Evolutionary conservation across 1,140 invertebrate genomes (phyloP).

Genomic region (Caerostris extrusa): DNA sequence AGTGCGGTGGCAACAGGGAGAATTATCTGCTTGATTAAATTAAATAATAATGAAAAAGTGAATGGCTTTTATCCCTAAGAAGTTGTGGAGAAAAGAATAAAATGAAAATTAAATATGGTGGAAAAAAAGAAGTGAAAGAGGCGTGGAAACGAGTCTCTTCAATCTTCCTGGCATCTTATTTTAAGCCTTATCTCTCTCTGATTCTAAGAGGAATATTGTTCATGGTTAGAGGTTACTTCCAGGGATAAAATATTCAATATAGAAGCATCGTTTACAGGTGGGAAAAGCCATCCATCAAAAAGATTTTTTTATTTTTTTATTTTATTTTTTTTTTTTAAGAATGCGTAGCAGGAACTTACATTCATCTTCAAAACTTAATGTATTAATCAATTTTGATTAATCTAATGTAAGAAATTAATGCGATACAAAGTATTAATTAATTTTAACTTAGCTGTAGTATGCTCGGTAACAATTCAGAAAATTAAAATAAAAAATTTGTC

Average conservation of each 20-base stretch:
- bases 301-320: too few species aligned
- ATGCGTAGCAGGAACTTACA: too few species aligned
- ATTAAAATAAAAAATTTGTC: too few species aligned
- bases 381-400: too few species aligned
- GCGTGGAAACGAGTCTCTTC: slow-evolving; percentile 53
- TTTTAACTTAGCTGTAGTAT: too few species aligned
- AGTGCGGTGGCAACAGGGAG: background rate
- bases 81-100: slow-evolving; percentile 36
- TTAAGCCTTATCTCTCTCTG: slow-evolving; percentile 49
- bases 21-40: slow-evolving; percentile 73
- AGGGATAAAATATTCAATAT: background rate
- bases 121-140: slow-evolving; percentile 11
- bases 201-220: slow-evolving; percentile 41
- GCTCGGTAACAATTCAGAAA: too few species aligned
- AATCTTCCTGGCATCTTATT: slow-evolving; percentile 65
- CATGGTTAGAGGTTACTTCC: background rate
- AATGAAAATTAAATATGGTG: slow-evolving; percentile 16
- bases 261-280: background rate
- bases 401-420: too few species aligned
- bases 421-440: too few species aligned
- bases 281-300: background rate
- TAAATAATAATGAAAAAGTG: slow-evolving; percentile 64
- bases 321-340: too few species aligned
- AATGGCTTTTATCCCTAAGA: slow-evolving; percentile 33
- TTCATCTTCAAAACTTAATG: too few species aligned